Evolutionary conservation across 2,113 vertebrate genomes (phyloP), one percentile per base, ranked within the genome.

Genomic region (Lycaon pictus): DNA sequence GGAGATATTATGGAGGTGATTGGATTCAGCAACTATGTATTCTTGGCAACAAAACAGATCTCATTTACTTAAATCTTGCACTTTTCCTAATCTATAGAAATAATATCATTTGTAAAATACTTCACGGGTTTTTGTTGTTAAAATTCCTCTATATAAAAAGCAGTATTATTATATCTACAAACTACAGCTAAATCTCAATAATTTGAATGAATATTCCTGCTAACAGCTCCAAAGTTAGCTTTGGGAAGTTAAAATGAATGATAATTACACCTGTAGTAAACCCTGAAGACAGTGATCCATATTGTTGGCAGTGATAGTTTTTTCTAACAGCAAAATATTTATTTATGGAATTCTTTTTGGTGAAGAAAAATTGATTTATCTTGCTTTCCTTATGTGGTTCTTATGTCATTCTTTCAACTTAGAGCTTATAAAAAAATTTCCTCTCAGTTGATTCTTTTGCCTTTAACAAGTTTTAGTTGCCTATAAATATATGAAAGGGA

Each of bases 271-370:
- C 9, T 55, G 43, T 43, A 53, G 23, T 72, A 76, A 92, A 76
- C 17, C 1, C n/a, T 74, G 35, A 85, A 62, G 76, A 69, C 22
- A 77, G 60, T 63, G 5, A 90, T 83, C 9, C 22, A 58, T 80
- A 37, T 32, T 96, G 91, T 76, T 58, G 95, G 56, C 35, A 89
- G 32, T 53, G 88, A 92, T 51, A 10, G 17, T 72, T 92, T 94
- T 92, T 94, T 92, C n/a, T 65, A 85, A 80, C 8, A 88, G 5
- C 29, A 88, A 8, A 79, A 65, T 95, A 29, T 88, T 93, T 89
- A 77, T 82, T 83, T 82, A n/a, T 37, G 4, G 77, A 83, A 53
- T 83, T 71, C 74, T 84, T 88, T 96, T 88, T 92, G 63, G n/a
- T 35, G 27, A 96, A 81, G 43, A 19, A 74, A 92, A 82, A 53